Evolutionary conservation across 2,888 invertebrate genomes (phyloP).

Genomic region (Luperina testacea): DNA sequence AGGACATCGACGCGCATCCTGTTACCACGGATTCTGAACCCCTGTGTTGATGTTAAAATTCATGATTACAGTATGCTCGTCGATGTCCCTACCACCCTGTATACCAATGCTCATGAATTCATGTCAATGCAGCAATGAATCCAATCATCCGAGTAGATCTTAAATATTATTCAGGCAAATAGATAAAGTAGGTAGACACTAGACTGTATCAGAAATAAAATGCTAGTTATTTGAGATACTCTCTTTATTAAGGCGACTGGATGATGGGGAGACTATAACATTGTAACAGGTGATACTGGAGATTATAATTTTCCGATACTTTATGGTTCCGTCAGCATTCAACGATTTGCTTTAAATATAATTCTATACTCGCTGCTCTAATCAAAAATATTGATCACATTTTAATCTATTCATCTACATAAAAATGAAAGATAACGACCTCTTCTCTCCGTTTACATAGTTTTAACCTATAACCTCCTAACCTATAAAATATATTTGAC

Average conservation of each 20-base stretch:
- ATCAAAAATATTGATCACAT: constrained; percentile 32
- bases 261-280: constrained; percentile 38
- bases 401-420: constrained; percentile 15
- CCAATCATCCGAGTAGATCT: neutral
- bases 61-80: too few species aligned
- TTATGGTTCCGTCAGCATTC: constrained; percentile 21
- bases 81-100: too few species aligned
- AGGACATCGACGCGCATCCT: too few species aligned
- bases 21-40: too few species aligned
- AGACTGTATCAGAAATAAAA: constrained; percentile 31
- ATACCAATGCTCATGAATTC: neutral
- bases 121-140: neutral
- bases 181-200: neutral
- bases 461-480: constrained; percentile 36
- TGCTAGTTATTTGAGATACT: constrained; percentile 23
- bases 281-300: constrained; percentile 40
- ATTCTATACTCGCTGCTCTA: constrained; percentile 14
- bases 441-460: constrained; percentile 46
- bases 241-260: constrained; percentile 49
- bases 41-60: too few species aligned
- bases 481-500: constrained; percentile 50
- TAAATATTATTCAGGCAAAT: neutral
- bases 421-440: constrained; percentile 40
- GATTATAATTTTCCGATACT: constrained; percentile 25
- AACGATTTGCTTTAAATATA: constrained; percentile 18